A percentile compares a stretch with the other conserved stretches of the same genome.
These are phyloP conservation scores for Alosa sapidissima DNA, from an alignment of 2,797 vertebrate species.

Conservation along the genomic window DNA sequence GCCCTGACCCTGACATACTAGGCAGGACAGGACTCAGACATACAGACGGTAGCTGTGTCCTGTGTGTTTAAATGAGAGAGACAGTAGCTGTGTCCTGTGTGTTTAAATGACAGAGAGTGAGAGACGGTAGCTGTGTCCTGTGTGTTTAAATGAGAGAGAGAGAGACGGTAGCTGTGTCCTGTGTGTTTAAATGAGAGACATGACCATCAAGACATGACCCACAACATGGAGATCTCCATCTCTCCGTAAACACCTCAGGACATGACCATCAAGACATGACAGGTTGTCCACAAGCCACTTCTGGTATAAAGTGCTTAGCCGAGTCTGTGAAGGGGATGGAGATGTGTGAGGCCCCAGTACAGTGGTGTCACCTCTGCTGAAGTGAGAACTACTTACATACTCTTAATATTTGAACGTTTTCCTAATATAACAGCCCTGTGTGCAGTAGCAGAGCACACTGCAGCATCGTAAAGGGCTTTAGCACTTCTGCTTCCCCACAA, in stretches of 20 bases:
- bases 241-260: slow-evolving; percentile 8
- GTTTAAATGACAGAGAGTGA: too few relatives aligned
- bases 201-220: too few relatives aligned
- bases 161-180: too few relatives aligned
- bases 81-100: too few relatives aligned
- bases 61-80: too few relatives aligned
- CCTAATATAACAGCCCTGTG: background rate
- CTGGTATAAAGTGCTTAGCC: background rate
- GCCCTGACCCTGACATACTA: slow-evolving; percentile 63
- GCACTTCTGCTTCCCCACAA: background rate
- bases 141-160: too few relatives aligned
- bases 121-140: too few relatives aligned
- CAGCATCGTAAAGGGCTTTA: too few relatives aligned
- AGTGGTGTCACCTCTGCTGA: slow-evolving; percentile 2
- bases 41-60: too few relatives aligned
- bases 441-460: background rate
- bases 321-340: background rate
- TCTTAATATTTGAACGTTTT: background rate
- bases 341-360: background rate
- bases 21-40: slow-evolving; percentile 55
- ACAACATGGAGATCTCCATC: slow-evolving; percentile 47
- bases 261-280: too few relatives aligned
- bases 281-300: background rate
- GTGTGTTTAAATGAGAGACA: too few relatives aligned
- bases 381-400: background rate